A percentile compares a stretch with the other conserved stretches of the same genome.
These are phyloP conservation scores for Falco naumanni DNA, from an alignment of 2,797 vertebrate species.

Conservation along the genomic window DNA sequence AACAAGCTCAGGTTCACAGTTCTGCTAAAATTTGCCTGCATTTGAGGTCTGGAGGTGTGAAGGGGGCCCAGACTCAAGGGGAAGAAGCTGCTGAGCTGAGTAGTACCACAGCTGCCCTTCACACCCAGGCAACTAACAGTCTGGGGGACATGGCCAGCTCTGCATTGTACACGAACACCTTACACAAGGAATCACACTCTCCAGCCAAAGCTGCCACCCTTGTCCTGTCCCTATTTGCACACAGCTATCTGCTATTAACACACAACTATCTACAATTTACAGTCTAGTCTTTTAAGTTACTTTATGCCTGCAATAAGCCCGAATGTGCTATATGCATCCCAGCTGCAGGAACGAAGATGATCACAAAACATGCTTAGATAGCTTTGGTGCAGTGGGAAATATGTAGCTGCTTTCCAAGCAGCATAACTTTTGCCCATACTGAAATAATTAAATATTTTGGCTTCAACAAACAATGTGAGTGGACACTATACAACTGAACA, in stretches of 20 bases:
- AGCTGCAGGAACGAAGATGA: not conserved
- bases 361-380: not conserved
- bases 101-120: not conserved
- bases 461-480: not conserved
- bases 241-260: not conserved
- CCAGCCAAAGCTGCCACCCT: not conserved
- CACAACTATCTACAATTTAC: not conserved
- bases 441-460: constrained; percentile 20
- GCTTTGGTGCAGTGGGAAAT: not conserved
- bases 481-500: not conserved
- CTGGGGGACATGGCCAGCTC: not conserved
- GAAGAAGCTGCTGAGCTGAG: constrained; percentile 19
- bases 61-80: not conserved
- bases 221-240: not conserved
- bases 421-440: not conserved
- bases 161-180: not conserved
- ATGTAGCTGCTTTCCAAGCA: not conserved
- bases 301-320: not conserved
- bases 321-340: not conserved
- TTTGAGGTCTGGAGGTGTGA: not conserved
- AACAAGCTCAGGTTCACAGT: not conserved
- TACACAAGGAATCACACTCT: not conserved
- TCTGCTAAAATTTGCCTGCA: not conserved
- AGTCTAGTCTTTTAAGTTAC: not conserved
- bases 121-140: not conserved